phyloP scores from a whole-genome alignment of 2,113 vertebrate genomes.

The Megaleporinus macrocephalus region DNA sequence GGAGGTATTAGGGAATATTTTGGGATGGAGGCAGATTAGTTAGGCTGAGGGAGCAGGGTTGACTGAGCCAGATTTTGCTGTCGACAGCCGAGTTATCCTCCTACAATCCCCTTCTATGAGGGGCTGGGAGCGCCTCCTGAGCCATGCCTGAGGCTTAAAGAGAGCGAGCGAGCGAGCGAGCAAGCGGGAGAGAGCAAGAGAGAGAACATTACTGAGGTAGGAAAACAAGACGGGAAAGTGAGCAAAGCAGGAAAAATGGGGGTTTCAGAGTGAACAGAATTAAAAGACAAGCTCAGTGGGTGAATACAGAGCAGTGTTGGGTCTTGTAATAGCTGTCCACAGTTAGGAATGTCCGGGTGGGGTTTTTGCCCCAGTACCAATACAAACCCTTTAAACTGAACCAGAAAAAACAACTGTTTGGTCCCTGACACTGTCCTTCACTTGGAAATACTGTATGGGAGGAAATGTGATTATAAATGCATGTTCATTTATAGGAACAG shows the following conservation, averaged over 20 bases:
- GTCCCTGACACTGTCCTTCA: too few relatives aligned
- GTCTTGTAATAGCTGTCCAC: background rate
- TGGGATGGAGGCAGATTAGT: conserved; percentile 77
- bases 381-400: background rate
- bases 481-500: too few relatives aligned
- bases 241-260: conserved; percentile 16
- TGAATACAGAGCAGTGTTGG: conserved; percentile 23
- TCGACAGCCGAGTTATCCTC: conserved; percentile 79
- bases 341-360: background rate
- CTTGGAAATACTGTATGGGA: too few relatives aligned
- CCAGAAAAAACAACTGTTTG: too few relatives aligned
- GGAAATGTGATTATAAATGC: too few relatives aligned
- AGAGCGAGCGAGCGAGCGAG: conserved; percentile 28
- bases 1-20: conserved; percentile 79
- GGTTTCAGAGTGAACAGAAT: conserved; percentile 18
- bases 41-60: conserved; percentile 70
- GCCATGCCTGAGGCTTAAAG: conserved; percentile 67
- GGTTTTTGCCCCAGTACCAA: background rate
- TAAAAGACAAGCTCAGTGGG: background rate
- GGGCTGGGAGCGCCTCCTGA: conserved; percentile 69
- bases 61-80: conserved; percentile 78
- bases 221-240: conserved; percentile 11
- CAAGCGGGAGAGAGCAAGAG: conserved; percentile 26
- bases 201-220: conserved; percentile 16
- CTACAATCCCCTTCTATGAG: conserved; percentile 75